phyloP scores from a whole-genome alignment of 2,797 vertebrate species.

The Sebastes hubbsi region DNA sequence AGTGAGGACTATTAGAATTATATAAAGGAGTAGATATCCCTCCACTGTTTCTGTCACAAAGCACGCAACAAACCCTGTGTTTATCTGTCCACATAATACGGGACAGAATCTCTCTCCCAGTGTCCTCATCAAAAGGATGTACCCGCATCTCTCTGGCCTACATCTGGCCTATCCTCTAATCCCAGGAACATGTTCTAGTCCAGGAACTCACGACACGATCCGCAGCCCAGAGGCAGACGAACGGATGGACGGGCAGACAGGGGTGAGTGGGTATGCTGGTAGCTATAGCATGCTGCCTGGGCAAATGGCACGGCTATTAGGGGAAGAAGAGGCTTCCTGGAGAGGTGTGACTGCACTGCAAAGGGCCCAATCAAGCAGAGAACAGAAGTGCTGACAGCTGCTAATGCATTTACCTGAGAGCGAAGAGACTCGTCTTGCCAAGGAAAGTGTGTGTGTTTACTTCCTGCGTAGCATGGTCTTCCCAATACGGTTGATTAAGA shows the following conservation, averaged over 20 bases:
- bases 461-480: slow-evolving; percentile 14
- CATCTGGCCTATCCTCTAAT: slow-evolving; percentile 69
- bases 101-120: slow-evolving; percentile 40
- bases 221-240: slow-evolving; percentile 37
- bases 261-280: slow-evolving; percentile 48
- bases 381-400: slow-evolving; percentile 74
- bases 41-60: background rate
- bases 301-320: slow-evolving; percentile 77
- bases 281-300: slow-evolving; percentile 58
- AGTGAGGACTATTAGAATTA: slow-evolving; percentile 6
- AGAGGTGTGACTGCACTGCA: slow-evolving; percentile 72
- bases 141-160: slow-evolving; percentile 66
- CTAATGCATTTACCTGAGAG: slow-evolving; percentile 73
- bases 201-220: slow-evolving; percentile 47
- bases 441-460: slow-evolving; percentile 31
- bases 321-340: slow-evolving; percentile 67
- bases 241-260: slow-evolving; percentile 22
- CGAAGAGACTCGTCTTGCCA: slow-evolving; percentile 21
- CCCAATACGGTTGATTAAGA: slow-evolving; percentile 43
- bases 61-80: slow-evolving; percentile 9
- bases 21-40: background rate
- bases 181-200: slow-evolving; percentile 62
- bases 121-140: slow-evolving; percentile 42
- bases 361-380: slow-evolving; percentile 74
- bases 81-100: slow-evolving; percentile 36